phyloP scores from a whole-genome alignment of 2,113 vertebrate species.

The Microcebus griseorufus region DNA sequence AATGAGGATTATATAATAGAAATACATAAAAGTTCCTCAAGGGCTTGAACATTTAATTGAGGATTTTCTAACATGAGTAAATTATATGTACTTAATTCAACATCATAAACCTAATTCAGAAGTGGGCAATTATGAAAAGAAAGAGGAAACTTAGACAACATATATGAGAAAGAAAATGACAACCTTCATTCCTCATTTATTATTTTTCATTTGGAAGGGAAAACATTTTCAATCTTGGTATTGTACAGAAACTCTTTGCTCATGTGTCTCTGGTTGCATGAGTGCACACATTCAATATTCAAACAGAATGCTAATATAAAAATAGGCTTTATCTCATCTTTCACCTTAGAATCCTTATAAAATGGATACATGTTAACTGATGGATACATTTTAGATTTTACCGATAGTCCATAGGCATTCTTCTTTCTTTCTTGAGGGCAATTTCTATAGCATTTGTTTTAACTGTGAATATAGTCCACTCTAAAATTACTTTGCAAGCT shows the following conservation, averaged over 20 bases:
- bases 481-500: background rate
- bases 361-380: background rate
- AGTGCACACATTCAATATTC: background rate
- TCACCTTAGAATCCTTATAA: background rate
- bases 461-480: background rate
- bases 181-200: background rate
- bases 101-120: background rate
- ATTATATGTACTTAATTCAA: background rate
- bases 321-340: background rate
- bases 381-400: background rate
- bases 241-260: background rate
- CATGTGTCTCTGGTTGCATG: background rate
- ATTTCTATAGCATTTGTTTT: background rate
- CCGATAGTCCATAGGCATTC: background rate
- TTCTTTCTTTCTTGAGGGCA: background rate
- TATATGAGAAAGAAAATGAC: background rate
- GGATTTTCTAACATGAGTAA: background rate
- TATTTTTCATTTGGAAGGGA: background rate
- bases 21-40: background rate
- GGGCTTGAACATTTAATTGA: background rate
- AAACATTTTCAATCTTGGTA: background rate
- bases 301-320: background rate
- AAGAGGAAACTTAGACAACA: background rate
- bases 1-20: background rate
- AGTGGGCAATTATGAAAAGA: background rate